Percentiles rank a stretch among this genome's conserved stretches.
phyloP scores from a whole-genome alignment of 2,797 vertebrate genomes.

The Denticeps clupeoides region DNA sequence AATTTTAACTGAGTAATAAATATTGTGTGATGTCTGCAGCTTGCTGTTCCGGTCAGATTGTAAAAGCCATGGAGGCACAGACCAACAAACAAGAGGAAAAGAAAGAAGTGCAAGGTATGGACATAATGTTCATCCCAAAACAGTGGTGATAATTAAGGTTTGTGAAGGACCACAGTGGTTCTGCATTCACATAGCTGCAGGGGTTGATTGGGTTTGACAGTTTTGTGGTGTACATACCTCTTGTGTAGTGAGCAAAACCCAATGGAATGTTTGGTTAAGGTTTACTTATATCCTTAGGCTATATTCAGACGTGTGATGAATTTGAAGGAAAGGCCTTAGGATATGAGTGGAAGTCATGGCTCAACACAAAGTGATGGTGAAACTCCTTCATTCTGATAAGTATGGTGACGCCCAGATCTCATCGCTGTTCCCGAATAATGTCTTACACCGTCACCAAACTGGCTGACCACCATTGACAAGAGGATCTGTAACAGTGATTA shows the following conservation, averaged over 20 bases:
- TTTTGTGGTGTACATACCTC: conserved; percentile 17
- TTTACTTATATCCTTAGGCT: conserved; percentile 44
- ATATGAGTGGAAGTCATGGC: conserved; percentile 39
- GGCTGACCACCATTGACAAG: too few species aligned
- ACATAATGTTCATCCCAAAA: background rate
- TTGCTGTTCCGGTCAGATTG: conserved; percentile 81
- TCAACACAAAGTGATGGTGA: too few species aligned
- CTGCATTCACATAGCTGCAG: background rate
- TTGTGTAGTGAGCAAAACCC: conserved; percentile 36
- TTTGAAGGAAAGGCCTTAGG: conserved; percentile 33
- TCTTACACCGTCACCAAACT: too few species aligned
- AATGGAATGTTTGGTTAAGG: conserved; percentile 45
- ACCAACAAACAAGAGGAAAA: conserved; percentile 83
- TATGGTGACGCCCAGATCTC: too few species aligned
- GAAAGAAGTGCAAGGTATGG: conserved; percentile 82
- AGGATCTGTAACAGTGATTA: too few species aligned
- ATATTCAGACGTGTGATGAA: conserved; percentile 43
- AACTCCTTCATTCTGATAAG: too few species aligned
- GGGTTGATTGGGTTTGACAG: conserved; percentile 18
- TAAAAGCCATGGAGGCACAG: conserved; percentile 80
- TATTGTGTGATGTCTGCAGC: conserved; percentile 52
- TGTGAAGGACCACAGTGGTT: background rate
- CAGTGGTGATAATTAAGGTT: background rate
- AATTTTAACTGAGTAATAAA: background rate
- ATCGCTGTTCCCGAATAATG: too few species aligned